phyloP scores from a whole-genome alignment of 2,888 invertebrate species.

The Drosophila pseudotalamancana region DNA sequence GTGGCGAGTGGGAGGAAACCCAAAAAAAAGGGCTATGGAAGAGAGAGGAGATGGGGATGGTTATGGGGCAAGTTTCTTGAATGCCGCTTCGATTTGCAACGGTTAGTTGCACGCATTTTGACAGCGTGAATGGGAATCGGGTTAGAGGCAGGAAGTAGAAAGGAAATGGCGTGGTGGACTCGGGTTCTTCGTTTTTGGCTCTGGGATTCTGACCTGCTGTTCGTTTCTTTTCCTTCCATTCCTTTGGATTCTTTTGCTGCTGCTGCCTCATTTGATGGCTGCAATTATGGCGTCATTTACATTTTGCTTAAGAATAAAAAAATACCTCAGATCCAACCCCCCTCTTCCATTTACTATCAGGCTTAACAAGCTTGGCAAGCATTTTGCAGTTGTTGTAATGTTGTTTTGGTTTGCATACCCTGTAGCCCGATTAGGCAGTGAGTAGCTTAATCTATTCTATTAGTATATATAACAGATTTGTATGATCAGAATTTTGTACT shows the following conservation, averaged over 20 bases:
- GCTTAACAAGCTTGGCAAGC: conserved; percentile 21
- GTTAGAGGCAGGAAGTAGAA: not conserved
- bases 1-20: conserved; percentile 9
- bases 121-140: conserved; percentile 1
- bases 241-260: not conserved
- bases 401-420: conserved; percentile 5
- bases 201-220: conserved; percentile 43
- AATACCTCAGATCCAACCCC: conserved; percentile 1
- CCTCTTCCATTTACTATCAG: not conserved
- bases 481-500: no score
- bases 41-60: not conserved
- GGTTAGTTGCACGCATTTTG: conserved; percentile 74
- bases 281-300: conserved; percentile 80
- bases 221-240: conserved; percentile 4
- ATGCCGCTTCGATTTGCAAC: conserved; percentile 69
- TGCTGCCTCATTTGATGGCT: conserved; percentile 71
- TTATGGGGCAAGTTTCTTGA: conserved; percentile 34
- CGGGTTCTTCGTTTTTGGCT: not conserved
- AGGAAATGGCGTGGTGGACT: no score
- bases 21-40: conserved; percentile 18
- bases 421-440: no score
- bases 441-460: no score
- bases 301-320: conserved; percentile 65
- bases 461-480: no score
- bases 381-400: conserved; percentile 17